Evolutionary conservation across 2,888 invertebrate genomes (phyloP), one percentile per base, ranked within the genome.

Genomic region (Drosophila niveifrons): DNA sequence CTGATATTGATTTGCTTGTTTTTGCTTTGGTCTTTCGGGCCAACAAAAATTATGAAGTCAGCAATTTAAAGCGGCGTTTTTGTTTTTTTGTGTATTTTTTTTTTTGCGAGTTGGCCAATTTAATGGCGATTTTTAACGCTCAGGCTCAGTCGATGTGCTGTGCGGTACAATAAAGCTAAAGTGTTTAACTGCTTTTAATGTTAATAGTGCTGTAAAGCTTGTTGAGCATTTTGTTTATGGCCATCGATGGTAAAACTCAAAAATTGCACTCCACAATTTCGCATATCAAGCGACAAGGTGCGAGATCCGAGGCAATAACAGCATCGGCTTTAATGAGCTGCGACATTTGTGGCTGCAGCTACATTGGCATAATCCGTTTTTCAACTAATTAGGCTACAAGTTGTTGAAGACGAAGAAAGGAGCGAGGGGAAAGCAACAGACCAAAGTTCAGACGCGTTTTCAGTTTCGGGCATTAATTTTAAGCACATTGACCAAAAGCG

Each of bases 381-480:
- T 72, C 71, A 81, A 68, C 85, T 88, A 85, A 85, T 85, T 85
- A 85, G 85, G 72, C 83, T 71, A 87, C 85, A 88, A 71, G 79
- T 47, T 68, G 65, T 51, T 36, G 23, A 3, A n/a, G 34, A 3
- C 11, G 34, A 23, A 23, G 23, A 23, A 23, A 23, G 64, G 56
- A 34, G 13, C 18, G 47, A 52, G 59, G 36, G 66, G 18, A 7
- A 65, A 65, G 48, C 41, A 41, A 34, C 48, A 53, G 10, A 31
- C 65, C 70, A 82, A 78, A 75, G 84, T 76, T 87, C 78, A 78
- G 76, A 75, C 72, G 79, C 75, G 63, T 88, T 81, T 85, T 72
- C n/a, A 51, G 62, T 78, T 65, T 66, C 58, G 84, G 82, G 72
- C 79, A 84, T 87, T 87, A 74, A 73, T 75, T 82, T 85, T 67